Evolutionary conservation across 2,113 vertebrate species (phyloP).

Genomic region (Ciconia maguari): DNA sequence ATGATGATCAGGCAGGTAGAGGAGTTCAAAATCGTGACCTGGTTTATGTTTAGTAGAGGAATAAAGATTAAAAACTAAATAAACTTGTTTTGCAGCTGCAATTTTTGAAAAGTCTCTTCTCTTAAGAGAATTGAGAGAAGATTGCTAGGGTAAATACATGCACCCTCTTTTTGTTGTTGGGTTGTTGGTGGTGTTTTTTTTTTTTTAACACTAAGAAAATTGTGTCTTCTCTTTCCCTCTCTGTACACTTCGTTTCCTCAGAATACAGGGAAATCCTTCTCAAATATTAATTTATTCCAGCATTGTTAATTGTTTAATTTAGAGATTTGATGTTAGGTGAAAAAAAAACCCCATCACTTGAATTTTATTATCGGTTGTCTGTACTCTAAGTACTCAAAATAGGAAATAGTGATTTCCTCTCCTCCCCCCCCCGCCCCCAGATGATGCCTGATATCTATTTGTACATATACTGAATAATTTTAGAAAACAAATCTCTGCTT

Average conservation of each 20-base stretch:
- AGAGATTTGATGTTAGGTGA: conserved; percentile 70
- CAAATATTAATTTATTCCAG: conserved; percentile 76
- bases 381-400: conserved; percentile 86
- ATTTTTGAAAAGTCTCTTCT: conserved; percentile 33
- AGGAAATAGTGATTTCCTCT: conserved; percentile 57
- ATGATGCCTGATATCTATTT: conserved; percentile 73
- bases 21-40: conserved; percentile 81
- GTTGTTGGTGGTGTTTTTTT: not conserved
- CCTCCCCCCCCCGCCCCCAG: not conserved
- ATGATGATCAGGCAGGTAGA: conserved; percentile 61
- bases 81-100: conserved; percentile 8
- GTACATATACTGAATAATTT: conserved; percentile 71
- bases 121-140: conserved; percentile 28
- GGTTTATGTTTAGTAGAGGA: conserved; percentile 88
- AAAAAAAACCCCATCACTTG: conserved; percentile 59
- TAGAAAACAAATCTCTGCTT: conserved; percentile 64
- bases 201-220: conserved; percentile 7
- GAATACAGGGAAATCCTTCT: conserved; percentile 43
- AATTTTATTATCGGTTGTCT: conserved; percentile 65
- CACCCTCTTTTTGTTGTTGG: not conserved
- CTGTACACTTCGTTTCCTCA: conserved; percentile 62
- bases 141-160: conserved; percentile 45
- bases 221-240: conserved; percentile 10
- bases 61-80: not conserved
- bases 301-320: conserved; percentile 83